A percentile compares a stretch with the other conserved stretches of the same genome.
Evolutionary conservation across 1,140 invertebrate species (phyloP).

Genomic region (Spodoptera frugiperda): DNA sequence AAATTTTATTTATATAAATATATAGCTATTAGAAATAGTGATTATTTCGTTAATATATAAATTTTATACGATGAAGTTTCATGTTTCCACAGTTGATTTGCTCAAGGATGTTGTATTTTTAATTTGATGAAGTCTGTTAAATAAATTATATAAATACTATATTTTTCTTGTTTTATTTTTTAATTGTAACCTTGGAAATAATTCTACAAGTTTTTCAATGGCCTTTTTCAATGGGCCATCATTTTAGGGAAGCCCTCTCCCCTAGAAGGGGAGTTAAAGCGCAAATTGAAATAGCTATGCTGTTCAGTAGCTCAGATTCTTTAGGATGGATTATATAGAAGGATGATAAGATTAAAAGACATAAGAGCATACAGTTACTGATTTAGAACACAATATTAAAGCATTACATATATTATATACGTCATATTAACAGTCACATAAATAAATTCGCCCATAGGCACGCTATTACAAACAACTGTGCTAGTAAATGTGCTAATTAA

Average conservation of each 20-base stretch:
- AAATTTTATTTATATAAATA: conserved; percentile 44
- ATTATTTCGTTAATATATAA: conserved; percentile 63
- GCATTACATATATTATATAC: too few species aligned
- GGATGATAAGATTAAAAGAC: too few species aligned
- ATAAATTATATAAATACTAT: conserved; percentile 72
- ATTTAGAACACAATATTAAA: background rate
- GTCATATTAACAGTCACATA: background rate
- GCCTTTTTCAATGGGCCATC: too few species aligned
- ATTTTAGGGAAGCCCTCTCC: too few species aligned
- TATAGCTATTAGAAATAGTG: conserved; percentile 56
- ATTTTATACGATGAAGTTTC: conserved; percentile 77
- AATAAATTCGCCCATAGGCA: conserved; percentile 6
- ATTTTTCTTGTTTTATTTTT: conserved; percentile 38
- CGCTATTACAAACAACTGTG: conserved; percentile 1
- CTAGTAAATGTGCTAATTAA: conserved; percentile 14
- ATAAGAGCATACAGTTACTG: too few species aligned
- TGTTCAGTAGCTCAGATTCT: too few species aligned
- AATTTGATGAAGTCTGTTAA: conserved; percentile 72
- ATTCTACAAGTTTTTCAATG: too few species aligned
- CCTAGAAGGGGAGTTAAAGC: too few species aligned
- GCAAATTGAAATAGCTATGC: too few species aligned
- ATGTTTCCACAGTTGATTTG: conserved; percentile 73
- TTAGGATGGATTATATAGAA: too few species aligned
- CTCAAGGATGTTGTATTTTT: conserved; percentile 75
- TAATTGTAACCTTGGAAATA: too few species aligned